Conservation (phyloP, 2,888 invertebrate genomes). For the Rhamnusium bicolor region DNA sequence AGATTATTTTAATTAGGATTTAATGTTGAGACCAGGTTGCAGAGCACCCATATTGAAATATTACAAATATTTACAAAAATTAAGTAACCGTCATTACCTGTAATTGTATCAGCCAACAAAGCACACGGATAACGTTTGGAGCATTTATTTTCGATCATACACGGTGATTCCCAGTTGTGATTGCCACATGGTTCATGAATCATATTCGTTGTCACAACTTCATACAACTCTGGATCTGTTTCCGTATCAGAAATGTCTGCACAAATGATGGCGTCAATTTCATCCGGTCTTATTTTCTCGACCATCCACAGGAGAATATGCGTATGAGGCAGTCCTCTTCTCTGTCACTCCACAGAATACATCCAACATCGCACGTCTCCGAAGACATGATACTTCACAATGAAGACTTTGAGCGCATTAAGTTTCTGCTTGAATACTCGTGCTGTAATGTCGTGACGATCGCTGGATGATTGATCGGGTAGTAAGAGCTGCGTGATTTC, state of each 20-base stretch:
- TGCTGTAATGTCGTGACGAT: conserved; percentile 10
- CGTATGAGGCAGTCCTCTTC: conserved; percentile 56
- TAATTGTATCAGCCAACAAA: conserved; percentile 33
- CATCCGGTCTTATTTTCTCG: conserved; percentile 40
- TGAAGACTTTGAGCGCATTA: conserved; percentile 30
- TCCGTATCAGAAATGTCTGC: conserved; percentile 62
- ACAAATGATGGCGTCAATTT: conserved; percentile 59
- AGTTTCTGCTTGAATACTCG: conserved; percentile 39
- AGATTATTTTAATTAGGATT: too few species aligned
- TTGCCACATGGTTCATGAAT: conserved; percentile 69
- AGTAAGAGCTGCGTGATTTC: conserved; percentile 44
- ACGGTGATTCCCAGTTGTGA: conserved; percentile 55
- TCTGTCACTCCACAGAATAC: conserved; percentile 24
- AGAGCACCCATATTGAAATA: too few species aligned
- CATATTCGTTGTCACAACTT: conserved; percentile 65
- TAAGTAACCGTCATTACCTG: conserved; percentile 42
- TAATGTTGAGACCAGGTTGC: too few species aligned
- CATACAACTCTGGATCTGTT: conserved; percentile 56
- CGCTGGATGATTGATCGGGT: conserved; percentile 40
- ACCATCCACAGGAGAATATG: conserved; percentile 59
- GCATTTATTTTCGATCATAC: conserved; percentile 67
- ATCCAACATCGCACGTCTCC: too few species aligned
- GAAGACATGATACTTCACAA: conserved; percentile 16
- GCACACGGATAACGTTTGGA: conserved; percentile 52
- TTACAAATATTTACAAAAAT: too few species aligned